Evolutionary conservation across 2,797 vertebrate genomes (phyloP).

Genomic region (Danionella dracula): DNA sequence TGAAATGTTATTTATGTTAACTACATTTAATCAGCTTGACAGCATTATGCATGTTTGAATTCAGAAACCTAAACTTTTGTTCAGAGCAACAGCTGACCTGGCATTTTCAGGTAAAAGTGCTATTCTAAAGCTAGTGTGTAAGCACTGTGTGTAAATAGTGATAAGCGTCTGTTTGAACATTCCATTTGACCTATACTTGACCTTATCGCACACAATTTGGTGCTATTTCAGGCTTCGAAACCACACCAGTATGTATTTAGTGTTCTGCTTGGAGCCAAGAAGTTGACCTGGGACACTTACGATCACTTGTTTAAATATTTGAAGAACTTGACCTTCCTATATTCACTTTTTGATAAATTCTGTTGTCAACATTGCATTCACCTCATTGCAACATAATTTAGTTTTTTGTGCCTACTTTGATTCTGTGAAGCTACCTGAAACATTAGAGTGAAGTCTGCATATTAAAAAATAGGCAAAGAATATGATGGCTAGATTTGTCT

Average conservation of each 20-base stretch:
- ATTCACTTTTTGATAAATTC: no score
- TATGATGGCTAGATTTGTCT: no score
- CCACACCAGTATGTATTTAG: slow-evolving; percentile 13
- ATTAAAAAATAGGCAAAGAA: no score
- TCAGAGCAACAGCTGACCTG: neutral
- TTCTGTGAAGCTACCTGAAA: no score
- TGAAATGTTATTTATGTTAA: no score
- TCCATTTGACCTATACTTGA: neutral
- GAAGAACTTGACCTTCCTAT: slow-evolving; percentile 19
- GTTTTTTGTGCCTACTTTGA: no score
- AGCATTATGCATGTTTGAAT: no score
- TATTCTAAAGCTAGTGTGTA: neutral
- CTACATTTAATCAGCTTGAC: no score
- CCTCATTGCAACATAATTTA: no score
- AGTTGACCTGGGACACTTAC: slow-evolving; percentile 3
- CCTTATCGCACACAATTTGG: neutral
- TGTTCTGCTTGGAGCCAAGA: neutral
- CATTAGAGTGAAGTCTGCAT: no score
- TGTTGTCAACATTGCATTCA: no score
- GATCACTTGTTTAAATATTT: slow-evolving; percentile 27
- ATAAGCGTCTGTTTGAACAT: slow-evolving; percentile 14
- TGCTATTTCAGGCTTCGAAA: slow-evolving; percentile 28
- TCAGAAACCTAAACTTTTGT: neutral
- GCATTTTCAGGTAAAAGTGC: neutral
- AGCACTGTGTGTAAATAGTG: neutral